Percentiles rank a stretch among this genome's conserved stretches.
Evolutionary conservation across 2,797 vertebrate species (phyloP).

Genomic region (Pelochelys cantorii): DNA sequence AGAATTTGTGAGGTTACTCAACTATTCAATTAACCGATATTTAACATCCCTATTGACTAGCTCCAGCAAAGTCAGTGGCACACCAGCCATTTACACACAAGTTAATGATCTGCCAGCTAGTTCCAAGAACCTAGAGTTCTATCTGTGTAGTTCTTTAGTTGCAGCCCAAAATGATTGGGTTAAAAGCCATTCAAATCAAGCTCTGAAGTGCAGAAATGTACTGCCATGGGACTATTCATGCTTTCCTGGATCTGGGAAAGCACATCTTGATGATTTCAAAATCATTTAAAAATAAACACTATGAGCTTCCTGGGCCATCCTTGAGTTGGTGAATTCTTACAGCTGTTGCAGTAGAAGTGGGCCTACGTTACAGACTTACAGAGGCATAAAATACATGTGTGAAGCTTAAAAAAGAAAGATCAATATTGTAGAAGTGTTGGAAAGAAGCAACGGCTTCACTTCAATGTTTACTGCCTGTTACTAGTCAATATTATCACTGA

Average conservation of each 20-base stretch:
- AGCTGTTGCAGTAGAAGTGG: neutral
- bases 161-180: neutral
- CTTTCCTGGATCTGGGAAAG: neutral
- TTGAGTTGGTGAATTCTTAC: neutral
- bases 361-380: neutral
- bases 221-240: neutral
- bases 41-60: neutral
- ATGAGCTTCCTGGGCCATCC: too few relatives aligned
- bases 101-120: neutral
- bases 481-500: neutral
- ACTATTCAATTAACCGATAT: too few relatives aligned
- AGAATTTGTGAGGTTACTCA: too few relatives aligned
- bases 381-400: neutral
- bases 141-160: neutral
- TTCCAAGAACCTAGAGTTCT: neutral
- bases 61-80: neutral
- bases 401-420: neutral
- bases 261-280: too few relatives aligned
- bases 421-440: neutral
- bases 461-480: neutral
- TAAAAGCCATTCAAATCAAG: neutral
- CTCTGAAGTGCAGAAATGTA: neutral
- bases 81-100: neutral
- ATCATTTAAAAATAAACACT: too few relatives aligned
- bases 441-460: neutral